Conservation (phyloP, 2,888 invertebrate species). For the Dendrolimus pini region DNA sequence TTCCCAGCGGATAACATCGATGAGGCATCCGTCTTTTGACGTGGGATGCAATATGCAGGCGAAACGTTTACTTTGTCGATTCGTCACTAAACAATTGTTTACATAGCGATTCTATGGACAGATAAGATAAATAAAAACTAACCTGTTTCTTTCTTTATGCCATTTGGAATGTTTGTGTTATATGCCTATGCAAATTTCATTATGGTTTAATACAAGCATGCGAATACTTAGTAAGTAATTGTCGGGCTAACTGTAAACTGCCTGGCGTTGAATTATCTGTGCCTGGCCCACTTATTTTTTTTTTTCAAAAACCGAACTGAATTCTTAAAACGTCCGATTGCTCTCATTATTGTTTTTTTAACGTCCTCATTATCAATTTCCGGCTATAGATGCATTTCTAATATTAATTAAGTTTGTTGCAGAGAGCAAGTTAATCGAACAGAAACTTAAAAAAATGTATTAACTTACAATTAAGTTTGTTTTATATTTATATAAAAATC, state of each 20-base stretch:
- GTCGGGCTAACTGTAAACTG: constrained; percentile 42
- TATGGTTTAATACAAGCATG: constrained; percentile 16
- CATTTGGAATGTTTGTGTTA: background rate
- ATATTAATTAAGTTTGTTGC: too few relatives aligned
- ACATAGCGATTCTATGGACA: constrained; percentile 37
- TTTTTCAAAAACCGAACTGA: constrained; percentile 12
- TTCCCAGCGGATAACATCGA: constrained; percentile 70
- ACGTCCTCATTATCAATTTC: too few relatives aligned
- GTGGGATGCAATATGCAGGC: constrained; percentile 60
- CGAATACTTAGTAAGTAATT: constrained; percentile 32
- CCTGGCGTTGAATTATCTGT: constrained; percentile 15
- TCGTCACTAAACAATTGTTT: constrained; percentile 49
- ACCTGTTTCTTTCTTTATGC: background rate
- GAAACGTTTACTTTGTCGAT: constrained; percentile 37
- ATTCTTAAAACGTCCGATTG: background rate
- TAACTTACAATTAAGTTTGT: too few relatives aligned
- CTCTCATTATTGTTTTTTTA: background rate
- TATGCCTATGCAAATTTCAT: constrained; percentile 29
- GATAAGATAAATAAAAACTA: constrained; percentile 44
- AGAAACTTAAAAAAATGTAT: too few relatives aligned
- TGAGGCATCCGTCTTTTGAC: constrained; percentile 60
- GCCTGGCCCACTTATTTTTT: constrained; percentile 29
- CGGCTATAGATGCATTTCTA: too few relatives aligned
- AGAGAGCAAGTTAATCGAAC: too few relatives aligned
- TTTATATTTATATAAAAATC: too few relatives aligned